Evolutionary conservation across 2,888 invertebrate species (phyloP).

Genomic region (Macrosoma leucophasiata): DNA sequence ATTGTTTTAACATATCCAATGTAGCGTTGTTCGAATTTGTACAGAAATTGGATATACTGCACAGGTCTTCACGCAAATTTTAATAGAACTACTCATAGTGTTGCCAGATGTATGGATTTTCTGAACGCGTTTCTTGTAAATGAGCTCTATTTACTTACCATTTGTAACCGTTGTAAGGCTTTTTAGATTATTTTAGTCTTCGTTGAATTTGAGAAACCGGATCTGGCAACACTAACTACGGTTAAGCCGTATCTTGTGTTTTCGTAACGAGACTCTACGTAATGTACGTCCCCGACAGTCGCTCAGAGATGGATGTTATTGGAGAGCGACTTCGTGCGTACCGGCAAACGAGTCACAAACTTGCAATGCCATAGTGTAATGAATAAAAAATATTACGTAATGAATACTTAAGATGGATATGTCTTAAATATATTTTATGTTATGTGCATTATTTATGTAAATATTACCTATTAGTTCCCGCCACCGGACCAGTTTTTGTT

Average conservation of each 20-base stretch:
- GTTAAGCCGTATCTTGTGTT: slow-evolving; percentile 22
- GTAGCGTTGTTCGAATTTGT: too few relatives aligned
- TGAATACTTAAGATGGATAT: slow-evolving; percentile 54
- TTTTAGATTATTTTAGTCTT: too few relatives aligned
- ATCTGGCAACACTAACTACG: too few relatives aligned
- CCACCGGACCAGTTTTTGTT: slow-evolving; percentile 3
- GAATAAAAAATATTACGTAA: slow-evolving; percentile 41
- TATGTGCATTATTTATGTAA: slow-evolving; percentile 60
- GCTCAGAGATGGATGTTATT: too few relatives aligned
- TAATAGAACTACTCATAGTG: too few relatives aligned
- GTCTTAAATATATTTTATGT: slow-evolving; percentile 53
- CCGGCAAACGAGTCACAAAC: slow-evolving; percentile 63
- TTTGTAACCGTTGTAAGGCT: too few relatives aligned
- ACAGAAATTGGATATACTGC: too few relatives aligned
- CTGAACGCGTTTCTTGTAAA: too few relatives aligned
- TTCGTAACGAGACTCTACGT: slow-evolving; percentile 6
- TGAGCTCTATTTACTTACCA: too few relatives aligned
- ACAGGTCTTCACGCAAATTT: too few relatives aligned
- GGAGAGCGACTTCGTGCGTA: slow-evolving; percentile 29
- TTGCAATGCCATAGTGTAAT: slow-evolving; percentile 63
- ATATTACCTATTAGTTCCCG: slow-evolving; percentile 41
- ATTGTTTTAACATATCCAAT: background rate
- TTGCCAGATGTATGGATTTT: too few relatives aligned
- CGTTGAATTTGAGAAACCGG: too few relatives aligned
- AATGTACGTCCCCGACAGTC: slow-evolving; percentile 1